phyloP scores from a whole-genome alignment of 1,140 invertebrate species.

The Sitophilus oryzae region DNA sequence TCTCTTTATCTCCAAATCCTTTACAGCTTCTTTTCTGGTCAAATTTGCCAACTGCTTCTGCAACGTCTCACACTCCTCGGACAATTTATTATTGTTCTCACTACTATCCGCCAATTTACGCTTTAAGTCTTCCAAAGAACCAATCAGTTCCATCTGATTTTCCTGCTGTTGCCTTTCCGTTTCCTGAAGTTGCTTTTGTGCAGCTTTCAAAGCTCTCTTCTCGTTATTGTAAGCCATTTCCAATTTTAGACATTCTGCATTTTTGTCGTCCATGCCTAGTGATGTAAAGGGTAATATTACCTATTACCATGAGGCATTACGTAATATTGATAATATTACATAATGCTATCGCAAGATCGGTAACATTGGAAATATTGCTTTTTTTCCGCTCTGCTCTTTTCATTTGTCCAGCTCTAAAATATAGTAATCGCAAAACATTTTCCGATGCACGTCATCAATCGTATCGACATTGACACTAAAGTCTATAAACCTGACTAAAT shows the following conservation, averaged over 20 bases:
- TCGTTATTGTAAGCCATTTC: conserved; percentile 28
- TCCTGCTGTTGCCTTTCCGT: conserved; percentile 18
- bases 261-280: conserved; percentile 22
- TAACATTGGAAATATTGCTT: too few species aligned
- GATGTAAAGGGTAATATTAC: too few species aligned
- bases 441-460: too few species aligned
- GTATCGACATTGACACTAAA: too few species aligned
- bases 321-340: too few species aligned
- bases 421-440: too few species aligned
- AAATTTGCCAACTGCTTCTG: conserved; percentile 18
- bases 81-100: conserved; percentile 10
- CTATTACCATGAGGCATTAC: too few species aligned
- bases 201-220: conserved; percentile 17
- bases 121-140: conserved; percentile 20
- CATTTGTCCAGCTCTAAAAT: too few species aligned
- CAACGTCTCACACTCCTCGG: conserved; percentile 19
- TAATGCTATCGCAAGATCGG: too few species aligned
- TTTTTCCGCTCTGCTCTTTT: too few species aligned
- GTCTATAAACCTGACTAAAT: too few species aligned
- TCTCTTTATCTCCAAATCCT: conserved; percentile 23
- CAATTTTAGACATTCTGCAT: conserved; percentile 22
- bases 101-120: conserved; percentile 13
- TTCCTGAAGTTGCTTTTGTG: conserved; percentile 22
- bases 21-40: conserved; percentile 18
- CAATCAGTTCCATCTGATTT: conserved; percentile 16